Conservation (phyloP, 2,797 vertebrate genomes). For the Nothura maculosa region DNA sequence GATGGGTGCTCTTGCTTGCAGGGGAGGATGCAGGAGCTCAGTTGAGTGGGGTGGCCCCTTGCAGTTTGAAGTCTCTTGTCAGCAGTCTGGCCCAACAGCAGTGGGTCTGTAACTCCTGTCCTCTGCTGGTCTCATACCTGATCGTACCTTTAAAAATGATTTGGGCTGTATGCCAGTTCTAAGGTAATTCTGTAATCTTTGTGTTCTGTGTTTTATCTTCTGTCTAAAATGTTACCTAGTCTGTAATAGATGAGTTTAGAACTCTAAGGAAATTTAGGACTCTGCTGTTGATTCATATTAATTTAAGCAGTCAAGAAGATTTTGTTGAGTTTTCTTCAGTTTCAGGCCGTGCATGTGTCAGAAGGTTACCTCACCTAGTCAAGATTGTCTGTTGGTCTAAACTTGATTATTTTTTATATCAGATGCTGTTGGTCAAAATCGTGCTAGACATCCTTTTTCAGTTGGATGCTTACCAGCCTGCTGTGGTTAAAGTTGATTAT, state of each 20-base stretch:
- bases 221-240: not conserved
- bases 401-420: not conserved
- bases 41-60: not conserved
- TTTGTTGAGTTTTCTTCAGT: not conserved
- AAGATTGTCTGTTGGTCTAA: not conserved
- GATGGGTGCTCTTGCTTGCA: not conserved
- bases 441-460: conserved; percentile 39
- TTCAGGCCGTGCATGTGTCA: not conserved
- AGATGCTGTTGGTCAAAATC: conserved; percentile 25
- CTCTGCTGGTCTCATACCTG: not conserved
- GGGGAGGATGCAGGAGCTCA: not conserved
- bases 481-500: conserved; percentile 60
- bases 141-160: not conserved
- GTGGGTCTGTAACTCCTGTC: not conserved
- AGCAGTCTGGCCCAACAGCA: not conserved
- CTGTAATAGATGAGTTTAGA: conserved; percentile 1
- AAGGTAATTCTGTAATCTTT: conserved; percentile 15
- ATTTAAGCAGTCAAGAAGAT: not conserved
- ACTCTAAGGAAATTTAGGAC: not conserved
- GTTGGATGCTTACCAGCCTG: conserved; percentile 52
- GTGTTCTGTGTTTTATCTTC: not conserved
- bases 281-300: conserved; percentile 17
- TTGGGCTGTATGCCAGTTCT: not conserved
- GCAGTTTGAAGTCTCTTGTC: not conserved
- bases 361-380: not conserved